Evolutionary conservation across 2,888 invertebrate genomes (phyloP).

Genomic region (Drosophila monieri): DNA sequence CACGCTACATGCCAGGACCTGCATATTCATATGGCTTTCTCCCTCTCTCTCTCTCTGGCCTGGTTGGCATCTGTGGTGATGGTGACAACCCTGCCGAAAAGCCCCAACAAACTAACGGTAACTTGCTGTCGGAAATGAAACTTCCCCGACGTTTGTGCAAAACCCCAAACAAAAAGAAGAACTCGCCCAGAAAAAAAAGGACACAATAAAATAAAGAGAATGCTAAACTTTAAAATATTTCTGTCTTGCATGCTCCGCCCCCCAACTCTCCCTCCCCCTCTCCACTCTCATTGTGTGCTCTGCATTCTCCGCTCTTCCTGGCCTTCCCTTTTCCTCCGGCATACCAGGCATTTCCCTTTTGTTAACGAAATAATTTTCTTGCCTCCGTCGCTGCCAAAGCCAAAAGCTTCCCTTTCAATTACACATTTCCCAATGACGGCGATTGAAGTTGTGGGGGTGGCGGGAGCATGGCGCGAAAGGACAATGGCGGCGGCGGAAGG

Average conservation of each 20-base stretch:
- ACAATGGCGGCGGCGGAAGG: conserved; percentile 73
- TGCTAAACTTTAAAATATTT: conserved; percentile 74
- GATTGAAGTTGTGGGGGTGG: conserved; percentile 28
- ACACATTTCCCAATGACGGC: conserved; percentile 68
- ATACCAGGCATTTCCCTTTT: conserved; percentile 63
- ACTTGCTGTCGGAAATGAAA: conserved; percentile 80
- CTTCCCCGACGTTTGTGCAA: conserved; percentile 67
- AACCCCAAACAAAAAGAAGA: conserved; percentile 27
- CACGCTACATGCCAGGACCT: conserved; percentile 70
- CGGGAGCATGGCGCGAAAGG: conserved; percentile 59
- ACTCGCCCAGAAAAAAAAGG: conserved; percentile 17
- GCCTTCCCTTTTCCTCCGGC: conserved; percentile 1
- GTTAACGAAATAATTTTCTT: conserved; percentile 81
- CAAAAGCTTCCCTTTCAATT: conserved; percentile 82
- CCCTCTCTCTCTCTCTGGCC: conserved; percentile 2
- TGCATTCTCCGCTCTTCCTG: conserved; percentile 28
- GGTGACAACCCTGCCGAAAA: conserved; percentile 72
- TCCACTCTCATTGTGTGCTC: conserved; percentile 47
- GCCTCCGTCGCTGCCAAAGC: conserved; percentile 68
- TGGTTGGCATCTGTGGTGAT: conserved; percentile 23
- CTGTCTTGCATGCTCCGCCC: conserved; percentile 46
- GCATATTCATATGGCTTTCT: conserved; percentile 40
- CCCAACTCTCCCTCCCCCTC: conserved; percentile 5
- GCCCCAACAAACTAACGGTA: conserved; percentile 73
- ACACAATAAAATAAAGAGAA: conserved; percentile 23